phyloP scores from a whole-genome alignment of 1,140 invertebrate species.

The Aphelenchoides besseyi region DNA sequence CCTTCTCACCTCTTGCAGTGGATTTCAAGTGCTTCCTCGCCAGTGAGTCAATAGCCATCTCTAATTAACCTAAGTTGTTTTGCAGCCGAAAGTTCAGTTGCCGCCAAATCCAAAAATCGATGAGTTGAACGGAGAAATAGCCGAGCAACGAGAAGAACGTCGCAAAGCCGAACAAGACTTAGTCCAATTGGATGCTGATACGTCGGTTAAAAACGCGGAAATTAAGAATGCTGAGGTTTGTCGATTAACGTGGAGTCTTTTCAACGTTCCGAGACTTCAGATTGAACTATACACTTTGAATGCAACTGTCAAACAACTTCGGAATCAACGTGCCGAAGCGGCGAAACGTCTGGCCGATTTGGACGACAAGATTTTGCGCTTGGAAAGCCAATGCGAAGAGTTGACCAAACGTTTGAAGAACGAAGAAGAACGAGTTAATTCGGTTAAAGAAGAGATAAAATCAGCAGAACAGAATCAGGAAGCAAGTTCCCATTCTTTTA shows the following conservation, averaged over 20 bases:
- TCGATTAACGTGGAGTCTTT: conserved; percentile 4
- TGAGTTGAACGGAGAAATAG: conserved; percentile 45
- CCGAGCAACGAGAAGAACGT: conserved; percentile 32
- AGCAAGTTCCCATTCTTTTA: conserved; percentile 29
- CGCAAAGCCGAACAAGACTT: conserved; percentile 50
- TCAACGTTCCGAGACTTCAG: conserved; percentile 74
- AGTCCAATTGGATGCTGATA: conserved; percentile 50
- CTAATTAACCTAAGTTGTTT: background rate
- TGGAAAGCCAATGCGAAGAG: conserved; percentile 69
- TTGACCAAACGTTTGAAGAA: conserved; percentile 19
- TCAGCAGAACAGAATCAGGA: conserved; percentile 39
- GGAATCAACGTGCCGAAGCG: conserved; percentile 92
- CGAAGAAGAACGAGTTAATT: conserved; percentile 41
- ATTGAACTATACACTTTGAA: conserved; percentile 76
- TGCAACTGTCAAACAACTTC: conserved; percentile 88
- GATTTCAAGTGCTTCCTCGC: background rate
- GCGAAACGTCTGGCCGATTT: conserved; percentile 90
- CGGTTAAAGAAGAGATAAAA: conserved; percentile 33
- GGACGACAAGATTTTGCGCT: conserved; percentile 66
- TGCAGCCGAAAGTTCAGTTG: background rate
- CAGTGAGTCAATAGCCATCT: background rate
- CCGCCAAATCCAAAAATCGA: conserved; percentile 35
- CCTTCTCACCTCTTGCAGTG: conserved; percentile 79
- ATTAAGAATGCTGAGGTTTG: conserved; percentile 49
- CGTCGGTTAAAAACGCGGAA: conserved; percentile 48